A percentile compares a stretch with the other conserved stretches of the same genome.
phyloP scores from a whole-genome alignment of 2,888 invertebrate genomes.

The Acronicta alni region DNA sequence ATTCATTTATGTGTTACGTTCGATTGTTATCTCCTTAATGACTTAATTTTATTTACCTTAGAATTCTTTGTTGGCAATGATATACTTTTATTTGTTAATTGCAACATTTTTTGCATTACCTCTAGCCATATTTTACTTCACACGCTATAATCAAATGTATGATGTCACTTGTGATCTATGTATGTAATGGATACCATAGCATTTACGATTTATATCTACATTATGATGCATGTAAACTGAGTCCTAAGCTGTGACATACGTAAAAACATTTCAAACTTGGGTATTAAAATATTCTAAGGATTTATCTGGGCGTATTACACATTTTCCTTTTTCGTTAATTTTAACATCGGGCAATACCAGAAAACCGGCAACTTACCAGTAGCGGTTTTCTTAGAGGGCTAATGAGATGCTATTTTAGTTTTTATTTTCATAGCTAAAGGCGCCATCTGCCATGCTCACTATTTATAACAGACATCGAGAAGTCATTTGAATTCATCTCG shows the following conservation, averaged over 20 bases:
- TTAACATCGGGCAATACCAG: slow-evolving; percentile 22
- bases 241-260: slow-evolving; percentile 16
- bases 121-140: slow-evolving; percentile 35
- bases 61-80: slow-evolving; percentile 51
- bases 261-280: slow-evolving; percentile 34
- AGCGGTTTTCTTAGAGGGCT: slow-evolving; percentile 11
- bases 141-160: slow-evolving; percentile 29
- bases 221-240: slow-evolving; percentile 31
- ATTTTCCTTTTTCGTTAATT: slow-evolving; percentile 26
- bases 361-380: slow-evolving; percentile 21
- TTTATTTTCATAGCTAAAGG: slow-evolving; percentile 35
- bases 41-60: slow-evolving; percentile 55
- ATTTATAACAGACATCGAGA: slow-evolving; percentile 16
- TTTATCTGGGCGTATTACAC: slow-evolving; percentile 32
- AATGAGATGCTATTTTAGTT: slow-evolving; percentile 33
- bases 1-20: slow-evolving; percentile 46
- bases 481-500: slow-evolving; percentile 28
- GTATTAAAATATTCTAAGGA: slow-evolving; percentile 40
- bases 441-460: slow-evolving; percentile 35
- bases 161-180: slow-evolving; percentile 47
- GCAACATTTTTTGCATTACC: slow-evolving; percentile 47
- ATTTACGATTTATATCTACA: slow-evolving; percentile 44
- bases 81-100: slow-evolving; percentile 43
- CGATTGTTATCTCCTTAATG: slow-evolving; percentile 55
- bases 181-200: slow-evolving; percentile 42